Base-by-base conservation (phyloP, 1,140 invertebrate species). In the Apolygus lucorum region DNA sequence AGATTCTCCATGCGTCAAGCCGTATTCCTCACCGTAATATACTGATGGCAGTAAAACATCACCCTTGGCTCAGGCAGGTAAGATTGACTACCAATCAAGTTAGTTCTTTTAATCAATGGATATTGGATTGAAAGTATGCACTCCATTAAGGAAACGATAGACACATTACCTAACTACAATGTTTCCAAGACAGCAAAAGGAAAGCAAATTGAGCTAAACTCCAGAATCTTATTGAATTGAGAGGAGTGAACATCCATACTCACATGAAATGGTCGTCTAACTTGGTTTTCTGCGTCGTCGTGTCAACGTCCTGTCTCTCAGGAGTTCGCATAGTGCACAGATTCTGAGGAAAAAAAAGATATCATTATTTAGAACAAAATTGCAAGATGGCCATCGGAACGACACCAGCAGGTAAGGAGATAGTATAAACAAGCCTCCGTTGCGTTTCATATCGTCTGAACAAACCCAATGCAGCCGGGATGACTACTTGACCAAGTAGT, bases 281-380 rank as follows among this genome's bases (percentile, higher is more conserved):
- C 25, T 70, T 65, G 49, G 63, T 52, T 34, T 59, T 65, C 26
- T 49, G 26, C 2, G 69, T 69, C 28, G 71, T 72, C 24, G 63
- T 29, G 24, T 75, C 74, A 14, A 73, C 28, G 22, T 75, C 73
- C 42, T 74, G 69, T 69, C 76, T 69, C 68, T 76, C 69, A 34
- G 70, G 42, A 11, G 72, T 76, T 17, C 72, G 74, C 1, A 74
- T 68, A 13, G 75, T 72, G 68, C 77, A 78, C 42, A 75, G 68
- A 67, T 70, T 74, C 76, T 78, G 68, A 71, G 75, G 75, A 14
- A 74, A 69, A 64, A 67, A 69, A 71, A 65, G 65, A 34, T 67
- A n/a, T n/a, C n/a, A n/a, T n/a, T n/a, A n/a, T n/a, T n/a, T n/a
- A n/a, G n/a, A n/a, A n/a, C n/a, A n/a, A n/a, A n/a, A n/a, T n/a